A percentile compares a stretch with the other conserved stretches of the same genome.
Conservation (phyloP, 2,797 vertebrate genomes). For the Muscicapa striata region DNA sequence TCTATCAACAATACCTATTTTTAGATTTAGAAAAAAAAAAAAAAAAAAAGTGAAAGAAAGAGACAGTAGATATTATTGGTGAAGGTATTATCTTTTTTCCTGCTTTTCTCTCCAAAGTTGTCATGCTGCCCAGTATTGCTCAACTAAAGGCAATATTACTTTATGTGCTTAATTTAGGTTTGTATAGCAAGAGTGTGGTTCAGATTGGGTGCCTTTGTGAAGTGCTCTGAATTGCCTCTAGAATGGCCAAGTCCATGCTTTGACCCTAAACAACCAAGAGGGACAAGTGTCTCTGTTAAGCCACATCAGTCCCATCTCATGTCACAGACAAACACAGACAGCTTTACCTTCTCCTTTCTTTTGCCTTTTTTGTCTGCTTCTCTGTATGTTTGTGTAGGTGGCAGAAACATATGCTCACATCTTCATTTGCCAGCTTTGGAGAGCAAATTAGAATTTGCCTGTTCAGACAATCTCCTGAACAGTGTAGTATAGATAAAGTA, state of each 20-base stretch:
- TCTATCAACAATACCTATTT: neutral
- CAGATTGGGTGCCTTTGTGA: neutral
- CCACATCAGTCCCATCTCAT: rapidly evolving
- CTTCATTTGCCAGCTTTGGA: neutral
- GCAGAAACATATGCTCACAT: neutral
- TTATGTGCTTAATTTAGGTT: neutral
- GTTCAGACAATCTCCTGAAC: neutral
- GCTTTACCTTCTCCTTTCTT: neutral
- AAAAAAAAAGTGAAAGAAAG: neutral
- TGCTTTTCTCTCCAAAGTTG: neutral
- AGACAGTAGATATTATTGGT: neutral
- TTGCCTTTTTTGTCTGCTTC: neutral
- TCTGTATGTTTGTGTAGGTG: neutral
- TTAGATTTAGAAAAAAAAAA: neutral
- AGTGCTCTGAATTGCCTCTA: neutral
- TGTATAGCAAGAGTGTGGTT: neutral
- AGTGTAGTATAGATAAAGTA: neutral
- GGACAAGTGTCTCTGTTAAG: neutral
- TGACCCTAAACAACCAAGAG: neutral
- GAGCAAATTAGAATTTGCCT: neutral
- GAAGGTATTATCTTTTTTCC: neutral
- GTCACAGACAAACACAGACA: neutral
- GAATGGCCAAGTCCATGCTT: neutral
- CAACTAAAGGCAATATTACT: neutral
- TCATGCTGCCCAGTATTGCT: neutral